These are phyloP conservation scores for Etheostoma nigrum DNA, from an alignment of 2,797 vertebrate genomes.

Conservation along the genomic window DNA sequence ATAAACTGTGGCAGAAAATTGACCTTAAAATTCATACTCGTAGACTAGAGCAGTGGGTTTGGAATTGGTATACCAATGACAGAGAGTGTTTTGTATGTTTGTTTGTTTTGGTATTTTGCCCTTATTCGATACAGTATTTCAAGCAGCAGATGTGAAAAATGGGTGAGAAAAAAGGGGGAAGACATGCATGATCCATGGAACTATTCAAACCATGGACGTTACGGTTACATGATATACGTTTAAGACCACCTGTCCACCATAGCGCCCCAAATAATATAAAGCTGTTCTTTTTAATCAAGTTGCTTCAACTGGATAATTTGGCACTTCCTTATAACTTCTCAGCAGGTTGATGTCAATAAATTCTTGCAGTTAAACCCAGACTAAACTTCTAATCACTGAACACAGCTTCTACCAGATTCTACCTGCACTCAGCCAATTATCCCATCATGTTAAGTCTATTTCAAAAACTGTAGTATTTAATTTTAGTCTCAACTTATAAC, in stretches of 20 bases:
- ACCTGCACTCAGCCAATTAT: slow-evolving; percentile 17
- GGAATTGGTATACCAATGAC: not conserved
- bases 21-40: not conserved
- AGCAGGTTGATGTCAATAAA: slow-evolving; percentile 4
- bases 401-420: not conserved
- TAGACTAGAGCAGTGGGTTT: not conserved
- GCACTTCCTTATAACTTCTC: not conserved
- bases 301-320: slow-evolving; percentile 22
- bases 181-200: not conserved
- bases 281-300: slow-evolving; percentile 22
- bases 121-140: not conserved
- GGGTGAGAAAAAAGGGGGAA: not conserved
- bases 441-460: slow-evolving; percentile 22
- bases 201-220: not conserved
- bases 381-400: slow-evolving; percentile 27
- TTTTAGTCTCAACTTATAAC: slow-evolving; percentile 11
- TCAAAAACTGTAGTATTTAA: slow-evolving; percentile 11
- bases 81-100: not conserved
- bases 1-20: not conserved
- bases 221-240: not conserved
- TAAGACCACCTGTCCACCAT: slow-evolving; percentile 4
- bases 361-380: slow-evolving; percentile 16
- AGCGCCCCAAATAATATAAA: not conserved
- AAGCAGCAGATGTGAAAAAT: not conserved
- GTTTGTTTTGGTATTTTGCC: not conserved